A percentile compares a stretch with the other conserved stretches of the same genome.
Evolutionary conservation across 1,140 invertebrate species (phyloP).

Genomic region (Ceratina australensis): DNA sequence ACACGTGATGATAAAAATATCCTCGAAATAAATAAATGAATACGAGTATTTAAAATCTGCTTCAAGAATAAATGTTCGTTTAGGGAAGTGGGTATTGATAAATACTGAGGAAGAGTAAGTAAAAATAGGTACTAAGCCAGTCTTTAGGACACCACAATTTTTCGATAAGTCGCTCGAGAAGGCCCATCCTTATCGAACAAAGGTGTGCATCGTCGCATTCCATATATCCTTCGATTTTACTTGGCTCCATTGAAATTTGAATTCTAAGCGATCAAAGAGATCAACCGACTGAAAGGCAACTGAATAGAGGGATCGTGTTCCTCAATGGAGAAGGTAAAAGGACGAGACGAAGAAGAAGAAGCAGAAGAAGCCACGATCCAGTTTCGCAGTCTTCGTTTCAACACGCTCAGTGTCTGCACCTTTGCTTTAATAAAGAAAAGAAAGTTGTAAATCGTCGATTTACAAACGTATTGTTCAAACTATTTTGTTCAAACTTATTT

Average conservation of each 20-base stretch:
- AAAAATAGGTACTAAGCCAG: background rate
- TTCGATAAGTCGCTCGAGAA: constrained; percentile 3
- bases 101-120: background rate
- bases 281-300: constrained; percentile 42
- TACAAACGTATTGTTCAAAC: too few relatives aligned
- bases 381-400: background rate
- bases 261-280: constrained; percentile 45
- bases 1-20: too few relatives aligned
- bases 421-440: too few relatives aligned
- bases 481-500: constrained; percentile 31
- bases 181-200: constrained; percentile 11
- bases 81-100: background rate
- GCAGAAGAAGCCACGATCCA: constrained; percentile 20
- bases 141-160: background rate
- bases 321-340: constrained; percentile 27
- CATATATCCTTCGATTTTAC: constrained; percentile 21
- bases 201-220: background rate
- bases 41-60: too few relatives aligned
- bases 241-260: constrained; percentile 39
- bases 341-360: background rate
- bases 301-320: constrained; percentile 24
- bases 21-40: too few relatives aligned
- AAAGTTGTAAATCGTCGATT: too few relatives aligned
- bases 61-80: too few relatives aligned
- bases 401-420: background rate